Percentiles rank a stretch among this genome's conserved stretches.
Evolutionary conservation across 2,888 invertebrate species (phyloP).

Genomic region (Deladenus siricidicola): DNA sequence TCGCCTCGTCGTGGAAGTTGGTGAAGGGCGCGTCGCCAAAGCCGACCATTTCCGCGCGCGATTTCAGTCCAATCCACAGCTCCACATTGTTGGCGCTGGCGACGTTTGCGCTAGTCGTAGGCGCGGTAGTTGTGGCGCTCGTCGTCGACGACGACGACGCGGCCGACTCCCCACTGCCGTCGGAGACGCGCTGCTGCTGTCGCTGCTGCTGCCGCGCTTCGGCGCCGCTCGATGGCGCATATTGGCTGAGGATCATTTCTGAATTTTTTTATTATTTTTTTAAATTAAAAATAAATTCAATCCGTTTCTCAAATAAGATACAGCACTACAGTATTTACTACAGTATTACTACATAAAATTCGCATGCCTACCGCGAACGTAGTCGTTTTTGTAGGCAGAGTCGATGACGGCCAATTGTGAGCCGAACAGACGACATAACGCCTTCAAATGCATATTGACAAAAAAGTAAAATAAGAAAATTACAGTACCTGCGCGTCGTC

Average conservation of each 20-base stretch:
- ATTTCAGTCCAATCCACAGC: conserved; percentile 41
- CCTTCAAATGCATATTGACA: neutral
- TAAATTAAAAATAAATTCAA: no score
- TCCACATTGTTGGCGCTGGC: conserved; percentile 2
- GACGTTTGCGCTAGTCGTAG: no score
- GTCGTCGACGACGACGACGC: no score
- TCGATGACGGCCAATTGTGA: conserved; percentile 35
- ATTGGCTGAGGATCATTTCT: neutral
- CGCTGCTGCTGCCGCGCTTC: neutral
- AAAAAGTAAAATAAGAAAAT: neutral
- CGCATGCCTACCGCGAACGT: conserved; percentile 25
- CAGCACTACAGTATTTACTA: no score
- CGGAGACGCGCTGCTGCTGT: no score
- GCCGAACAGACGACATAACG: conserved; percentile 27
- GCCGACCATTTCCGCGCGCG: conserved; percentile 18
- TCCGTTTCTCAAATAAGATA: no score
- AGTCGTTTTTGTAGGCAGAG: conserved; percentile 32
- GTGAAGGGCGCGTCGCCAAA: conserved; percentile 6
- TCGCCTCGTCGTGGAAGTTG: conserved; percentile 14
- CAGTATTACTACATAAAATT: no score
- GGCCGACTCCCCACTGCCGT: no score
- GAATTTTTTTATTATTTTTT: neutral
- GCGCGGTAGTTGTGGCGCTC: no score
- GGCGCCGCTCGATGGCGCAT: neutral
- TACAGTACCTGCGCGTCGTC: conserved; percentile 30